phyloP scores from a whole-genome alignment of 2,888 invertebrate genomes.

The Lepeophtheirus nordmannii region DNA sequence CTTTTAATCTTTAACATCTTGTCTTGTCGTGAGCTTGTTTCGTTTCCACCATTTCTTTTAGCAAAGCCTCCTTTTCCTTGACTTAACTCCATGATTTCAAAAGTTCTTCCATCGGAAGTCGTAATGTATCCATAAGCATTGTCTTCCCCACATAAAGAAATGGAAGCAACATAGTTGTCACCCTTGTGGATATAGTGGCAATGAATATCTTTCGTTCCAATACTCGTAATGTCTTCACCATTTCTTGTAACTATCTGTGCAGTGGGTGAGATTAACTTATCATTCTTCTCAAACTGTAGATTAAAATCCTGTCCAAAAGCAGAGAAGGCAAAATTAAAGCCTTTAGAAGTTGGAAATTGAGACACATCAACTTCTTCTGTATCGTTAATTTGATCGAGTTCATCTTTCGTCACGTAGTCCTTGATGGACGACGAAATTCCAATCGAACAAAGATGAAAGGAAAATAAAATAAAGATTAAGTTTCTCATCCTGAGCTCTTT shows the following conservation, averaged over 20 bases:
- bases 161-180: not conserved
- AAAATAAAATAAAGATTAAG: not conserved
- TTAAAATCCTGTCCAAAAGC: not conserved
- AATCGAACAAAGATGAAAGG: not conserved
- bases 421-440: not conserved
- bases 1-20: not conserved
- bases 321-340: not conserved
- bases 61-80: not conserved
- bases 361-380: not conserved
- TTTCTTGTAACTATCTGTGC: not conserved
- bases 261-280: not conserved
- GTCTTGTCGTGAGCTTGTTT: not conserved
- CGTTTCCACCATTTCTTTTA: not conserved
- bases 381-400: not conserved
- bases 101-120: not conserved
- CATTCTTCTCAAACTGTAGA: not conserved
- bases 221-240: not conserved
- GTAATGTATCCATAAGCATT: not conserved
- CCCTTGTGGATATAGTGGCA: not conserved
- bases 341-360: not conserved
- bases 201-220: not conserved
- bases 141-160: not conserved
- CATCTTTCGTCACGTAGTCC: not conserved
- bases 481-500: not conserved
- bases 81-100: not conserved